These are phyloP conservation scores for Aplysina aerophoba DNA, from an alignment of 37 sponge, comb jelly and placozoan species.

Conservation along the genomic window DNA sequence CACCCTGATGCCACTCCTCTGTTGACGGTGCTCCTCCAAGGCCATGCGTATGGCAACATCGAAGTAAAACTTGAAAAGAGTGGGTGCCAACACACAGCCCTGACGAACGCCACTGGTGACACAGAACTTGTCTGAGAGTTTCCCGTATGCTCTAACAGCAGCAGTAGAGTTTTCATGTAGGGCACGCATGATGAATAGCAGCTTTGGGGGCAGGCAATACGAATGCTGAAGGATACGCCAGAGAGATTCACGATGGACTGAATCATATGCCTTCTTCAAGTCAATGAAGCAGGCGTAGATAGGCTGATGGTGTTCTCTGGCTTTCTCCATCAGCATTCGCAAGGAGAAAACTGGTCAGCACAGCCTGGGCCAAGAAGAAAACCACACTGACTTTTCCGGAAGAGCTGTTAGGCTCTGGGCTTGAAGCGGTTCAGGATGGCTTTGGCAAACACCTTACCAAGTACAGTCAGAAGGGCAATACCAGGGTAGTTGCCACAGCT, in stretches of 20 bases:
- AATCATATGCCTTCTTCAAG: slow-evolving; percentile 1
- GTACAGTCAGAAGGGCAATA: slow-evolving; percentile 1
- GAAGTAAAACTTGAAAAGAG: slow-evolving; percentile 8
- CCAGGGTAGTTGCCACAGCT: slow-evolving; percentile 18
- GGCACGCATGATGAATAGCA: not conserved
- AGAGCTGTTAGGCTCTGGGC: no score
- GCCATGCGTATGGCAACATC: slow-evolving; percentile 8
- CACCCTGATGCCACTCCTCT: not conserved
- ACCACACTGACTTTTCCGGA: not conserved
- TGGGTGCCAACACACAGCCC: slow-evolving; percentile 21
- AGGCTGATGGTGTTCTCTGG: slow-evolving; percentile 1
- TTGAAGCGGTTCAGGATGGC: slow-evolving; percentile 27
- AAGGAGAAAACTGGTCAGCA: slow-evolving; percentile 5
- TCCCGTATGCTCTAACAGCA: slow-evolving; percentile 14
- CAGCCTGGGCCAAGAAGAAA: not conserved
- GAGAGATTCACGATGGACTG: not conserved
- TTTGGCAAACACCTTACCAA: not conserved
- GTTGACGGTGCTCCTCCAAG: not conserved
- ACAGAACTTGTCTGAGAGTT: not conserved
- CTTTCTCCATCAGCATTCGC: slow-evolving; percentile 5
- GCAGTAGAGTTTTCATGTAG: slow-evolving; percentile 4
- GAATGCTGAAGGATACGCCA: not conserved
- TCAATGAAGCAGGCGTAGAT: slow-evolving; percentile 23
- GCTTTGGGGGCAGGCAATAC: not conserved
- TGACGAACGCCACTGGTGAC: slow-evolving; percentile 2